Evolutionary conservation across 2,888 invertebrate genomes (phyloP), one percentile per base, ranked within the genome.

Genomic region (Smittia sp.): DNA sequence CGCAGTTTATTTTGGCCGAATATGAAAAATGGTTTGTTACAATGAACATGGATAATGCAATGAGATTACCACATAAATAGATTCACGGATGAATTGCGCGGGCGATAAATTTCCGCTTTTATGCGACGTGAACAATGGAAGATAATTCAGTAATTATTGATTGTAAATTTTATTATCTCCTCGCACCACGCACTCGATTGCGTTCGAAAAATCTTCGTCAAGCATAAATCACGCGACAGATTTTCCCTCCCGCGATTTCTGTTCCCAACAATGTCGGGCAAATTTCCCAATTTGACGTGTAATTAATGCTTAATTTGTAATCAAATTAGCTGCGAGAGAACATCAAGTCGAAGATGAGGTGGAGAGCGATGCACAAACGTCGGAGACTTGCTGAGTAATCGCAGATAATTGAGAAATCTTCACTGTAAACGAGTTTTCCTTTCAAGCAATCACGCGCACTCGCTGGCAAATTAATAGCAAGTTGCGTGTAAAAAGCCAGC

Each of bases 1-100:
- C 22, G 18, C 58, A 22, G 58, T 58, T 7, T 22, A 22, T 58
- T 58, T 58, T 20, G 22, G 66, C 15, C 18, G 39, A 41, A 68
- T 68, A 46, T 68, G 68, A 68, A 68, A 41, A 24, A 68, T 46
- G 41, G 46, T 68, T 68, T 20, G 41, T 68, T 67, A 24, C 68
- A 68, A 7, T 67, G 67, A 67, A 25, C 69, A 69, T 54, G 52
- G 69, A 69, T 69, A 69, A 69, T 69, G 22, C 69, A 15, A 54
- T 18, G 18, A 25, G 69, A 69, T 69, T 69, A 69, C 69, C 68
- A 41, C 68, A 68, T 22, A 68, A 68, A 68, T 68, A 68, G 68
- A 68, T 68, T 68, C 46, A 38, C 41, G 38, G n/a, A 9, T 69
- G 54, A 69, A 69, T 27, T 52, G n/a, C 41, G 20, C 18, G 15